Evolutionary conservation across 2,113 vertebrate genomes (phyloP).

Genomic region (Cavia porcellus): DNA sequence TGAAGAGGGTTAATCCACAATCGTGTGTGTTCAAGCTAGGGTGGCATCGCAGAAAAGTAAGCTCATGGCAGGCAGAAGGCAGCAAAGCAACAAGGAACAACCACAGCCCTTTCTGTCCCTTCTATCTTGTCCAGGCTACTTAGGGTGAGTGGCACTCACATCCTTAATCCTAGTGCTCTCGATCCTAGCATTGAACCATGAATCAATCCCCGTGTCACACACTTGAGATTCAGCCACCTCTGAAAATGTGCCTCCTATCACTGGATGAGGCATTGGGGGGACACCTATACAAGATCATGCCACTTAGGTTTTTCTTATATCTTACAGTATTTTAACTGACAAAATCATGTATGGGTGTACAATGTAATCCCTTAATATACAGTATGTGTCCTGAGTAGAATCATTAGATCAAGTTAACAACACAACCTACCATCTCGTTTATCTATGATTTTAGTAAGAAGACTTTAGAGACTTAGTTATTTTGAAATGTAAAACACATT

Average conservation of each 20-base stretch:
- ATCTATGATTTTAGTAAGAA: neutral
- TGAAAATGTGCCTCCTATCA: neutral
- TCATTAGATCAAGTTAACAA: neutral
- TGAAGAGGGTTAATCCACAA: neutral
- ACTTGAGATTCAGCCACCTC: neutral
- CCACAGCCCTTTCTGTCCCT: neutral
- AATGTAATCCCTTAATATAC: neutral
- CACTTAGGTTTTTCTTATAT: neutral
- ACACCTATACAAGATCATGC: neutral
- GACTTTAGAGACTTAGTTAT: neutral
- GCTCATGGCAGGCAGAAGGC: neutral
- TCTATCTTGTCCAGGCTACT: neutral
- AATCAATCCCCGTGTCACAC: neutral
- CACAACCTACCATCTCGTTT: neutral
- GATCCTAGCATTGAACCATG: neutral
- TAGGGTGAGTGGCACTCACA: neutral
- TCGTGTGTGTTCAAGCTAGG: neutral
- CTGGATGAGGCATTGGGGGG: neutral
- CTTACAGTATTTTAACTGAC: neutral
- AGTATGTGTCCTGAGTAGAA: neutral
- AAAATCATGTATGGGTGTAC: neutral
- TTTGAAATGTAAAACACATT: neutral
- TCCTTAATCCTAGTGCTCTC: neutral
- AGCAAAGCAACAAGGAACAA: neutral
- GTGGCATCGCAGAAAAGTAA: neutral